These are phyloP conservation scores for Prunella himalayana DNA, from an alignment of 2,113 vertebrate species.

Conservation along the genomic window DNA sequence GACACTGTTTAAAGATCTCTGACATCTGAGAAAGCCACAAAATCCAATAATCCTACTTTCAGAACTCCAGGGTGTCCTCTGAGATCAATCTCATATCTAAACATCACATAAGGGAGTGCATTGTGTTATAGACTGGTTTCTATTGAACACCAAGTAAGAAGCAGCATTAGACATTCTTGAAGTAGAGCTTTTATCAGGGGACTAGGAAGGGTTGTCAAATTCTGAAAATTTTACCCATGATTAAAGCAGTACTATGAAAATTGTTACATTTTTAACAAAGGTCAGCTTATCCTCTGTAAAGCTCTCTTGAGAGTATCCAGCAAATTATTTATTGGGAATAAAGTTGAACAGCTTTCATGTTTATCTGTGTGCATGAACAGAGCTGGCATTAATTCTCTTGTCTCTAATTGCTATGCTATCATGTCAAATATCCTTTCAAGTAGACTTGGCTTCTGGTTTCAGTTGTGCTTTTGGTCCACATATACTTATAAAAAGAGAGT, in stretches of 20 bases:
- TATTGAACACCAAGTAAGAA: constrained; percentile 91
- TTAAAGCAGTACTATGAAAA: constrained; percentile 83
- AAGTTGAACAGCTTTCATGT: constrained; percentile 28
- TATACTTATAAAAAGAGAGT: neutral
- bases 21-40: constrained; percentile 97
- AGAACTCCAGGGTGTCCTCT: constrained; percentile 91
- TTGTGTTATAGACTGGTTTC: constrained; percentile 79
- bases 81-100: constrained; percentile 99
- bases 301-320: constrained; percentile 64
- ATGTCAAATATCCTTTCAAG: neutral
- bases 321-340: constrained; percentile 69
- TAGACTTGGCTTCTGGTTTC: neutral
- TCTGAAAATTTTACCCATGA: constrained; percentile 79
- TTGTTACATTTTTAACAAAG: constrained; percentile 85
- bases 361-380: neutral
- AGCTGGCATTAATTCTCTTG: neutral
- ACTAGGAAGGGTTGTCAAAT: constrained; percentile 84
- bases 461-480: neutral
- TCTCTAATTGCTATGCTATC: neutral
- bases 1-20: constrained; percentile 97
- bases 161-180: constrained; percentile 85
- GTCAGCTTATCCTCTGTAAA: neutral
- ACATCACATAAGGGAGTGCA: constrained; percentile 94
- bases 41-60: constrained; percentile 99
- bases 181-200: constrained; percentile 83